Evolutionary conservation across 2,113 vertebrate species (phyloP).

Genomic region (Tiliqua scincoides): DNA sequence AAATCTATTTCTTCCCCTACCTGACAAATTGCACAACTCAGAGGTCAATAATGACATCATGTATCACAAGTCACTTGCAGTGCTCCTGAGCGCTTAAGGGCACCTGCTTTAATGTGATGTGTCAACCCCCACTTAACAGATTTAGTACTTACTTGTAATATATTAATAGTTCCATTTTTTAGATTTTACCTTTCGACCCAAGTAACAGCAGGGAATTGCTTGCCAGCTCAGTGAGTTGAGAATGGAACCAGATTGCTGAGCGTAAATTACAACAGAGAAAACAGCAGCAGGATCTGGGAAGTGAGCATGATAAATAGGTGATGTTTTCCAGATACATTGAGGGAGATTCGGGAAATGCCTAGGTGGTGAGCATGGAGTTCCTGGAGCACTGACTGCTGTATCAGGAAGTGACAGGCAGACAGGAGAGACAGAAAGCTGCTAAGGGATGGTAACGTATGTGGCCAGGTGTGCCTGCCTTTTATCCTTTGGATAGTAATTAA

Average conservation of each 20-base stretch:
- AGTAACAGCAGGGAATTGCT: conserved; percentile 66
- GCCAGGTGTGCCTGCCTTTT: not conserved
- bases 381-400: not conserved
- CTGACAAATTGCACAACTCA: conserved; percentile 60
- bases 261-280: conserved; percentile 62
- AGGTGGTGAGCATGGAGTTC: not conserved
- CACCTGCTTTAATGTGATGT: conserved; percentile 59
- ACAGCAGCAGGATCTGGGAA: conserved; percentile 32
- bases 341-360: not conserved
- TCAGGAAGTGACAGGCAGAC: not conserved
- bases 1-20: conserved; percentile 18
- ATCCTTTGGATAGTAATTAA: not conserved
- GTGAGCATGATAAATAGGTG: conserved; percentile 53
- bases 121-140: conserved; percentile 63
- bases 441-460: not conserved
- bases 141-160: conserved; percentile 61
- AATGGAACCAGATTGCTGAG: conserved; percentile 62
- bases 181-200: conserved; percentile 60
- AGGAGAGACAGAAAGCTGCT: not conserved
- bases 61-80: conserved; percentile 61
- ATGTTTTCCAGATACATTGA: conserved; percentile 16
- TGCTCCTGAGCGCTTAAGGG: conserved; percentile 55
- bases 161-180: conserved; percentile 67
- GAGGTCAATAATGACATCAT: conserved; percentile 68
- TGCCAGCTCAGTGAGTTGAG: conserved; percentile 58